These are phyloP conservation scores for Vanessa tameamea DNA, from an alignment of 1,140 invertebrate species.

Conservation along the genomic window DNA sequence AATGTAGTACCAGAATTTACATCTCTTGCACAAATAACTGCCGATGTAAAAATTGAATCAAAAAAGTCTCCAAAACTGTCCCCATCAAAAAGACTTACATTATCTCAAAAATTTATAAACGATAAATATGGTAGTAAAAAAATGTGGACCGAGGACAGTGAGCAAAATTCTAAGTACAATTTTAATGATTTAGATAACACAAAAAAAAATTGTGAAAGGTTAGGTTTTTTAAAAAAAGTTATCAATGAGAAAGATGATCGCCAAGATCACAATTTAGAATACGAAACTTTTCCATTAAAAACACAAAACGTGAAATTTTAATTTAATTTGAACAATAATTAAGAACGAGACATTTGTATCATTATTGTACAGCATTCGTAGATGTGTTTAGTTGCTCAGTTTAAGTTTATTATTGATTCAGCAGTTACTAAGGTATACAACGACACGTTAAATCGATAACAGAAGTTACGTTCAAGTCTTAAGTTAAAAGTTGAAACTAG, in stretches of 20 bases:
- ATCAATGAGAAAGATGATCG: constrained; percentile 40
- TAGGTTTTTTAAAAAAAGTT: constrained; percentile 64
- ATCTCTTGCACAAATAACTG: constrained; percentile 61
- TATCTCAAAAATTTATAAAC: constrained; percentile 80
- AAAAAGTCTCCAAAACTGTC: constrained; percentile 68
- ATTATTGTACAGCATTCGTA: constrained; percentile 1
- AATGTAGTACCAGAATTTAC: constrained; percentile 60
- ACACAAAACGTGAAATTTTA: constrained; percentile 9
- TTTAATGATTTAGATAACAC: constrained; percentile 61
- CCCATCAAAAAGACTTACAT: constrained; percentile 65
- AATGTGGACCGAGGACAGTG: constrained; percentile 72
- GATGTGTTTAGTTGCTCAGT: background rate
- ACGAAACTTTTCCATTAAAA: constrained; percentile 46
- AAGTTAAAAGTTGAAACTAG: background rate
- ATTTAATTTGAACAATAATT: background rate
- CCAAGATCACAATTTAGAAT: constrained; percentile 48
- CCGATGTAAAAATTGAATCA: constrained; percentile 51
- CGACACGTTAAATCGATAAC: constrained; percentile 20
- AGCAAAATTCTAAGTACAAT: constrained; percentile 57
- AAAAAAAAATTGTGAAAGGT: constrained; percentile 64
- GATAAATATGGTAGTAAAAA: constrained; percentile 79
- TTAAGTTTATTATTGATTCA: constrained; percentile 52
- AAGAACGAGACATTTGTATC: background rate
- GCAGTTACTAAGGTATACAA: constrained; percentile 55
- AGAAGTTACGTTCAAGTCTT: background rate